A percentile compares a stretch with the other conserved stretches of the same genome.
Conservation (phyloP, 2,888 invertebrate species). For the Drosophila helvetica region DNA sequence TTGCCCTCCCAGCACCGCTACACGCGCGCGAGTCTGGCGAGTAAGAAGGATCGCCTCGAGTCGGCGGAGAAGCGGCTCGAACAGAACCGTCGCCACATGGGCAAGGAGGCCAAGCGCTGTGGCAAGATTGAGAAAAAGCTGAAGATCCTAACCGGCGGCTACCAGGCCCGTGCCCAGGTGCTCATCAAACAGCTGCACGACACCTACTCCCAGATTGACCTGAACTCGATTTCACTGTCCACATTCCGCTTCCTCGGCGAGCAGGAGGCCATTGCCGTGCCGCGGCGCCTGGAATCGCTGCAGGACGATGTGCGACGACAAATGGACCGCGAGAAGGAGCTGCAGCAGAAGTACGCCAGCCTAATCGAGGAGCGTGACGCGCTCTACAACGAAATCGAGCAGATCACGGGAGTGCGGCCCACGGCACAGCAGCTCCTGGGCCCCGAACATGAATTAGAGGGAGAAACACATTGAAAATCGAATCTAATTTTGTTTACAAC, state of each 20-base stretch:
- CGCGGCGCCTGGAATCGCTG: slow-evolving; percentile 94
- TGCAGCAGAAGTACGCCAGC: slow-evolving; percentile 93
- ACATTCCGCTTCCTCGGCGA: slow-evolving; percentile 95
- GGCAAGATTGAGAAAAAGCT: slow-evolving; percentile 99
- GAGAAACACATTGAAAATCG: background rate
- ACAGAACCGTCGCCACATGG: slow-evolving; percentile 97
- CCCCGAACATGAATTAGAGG: slow-evolving; percentile 13
- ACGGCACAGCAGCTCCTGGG: slow-evolving; percentile 41
- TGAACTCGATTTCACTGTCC: slow-evolving; percentile 93
- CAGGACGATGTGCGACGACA: slow-evolving; percentile 97
- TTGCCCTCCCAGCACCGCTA: slow-evolving; percentile 96
- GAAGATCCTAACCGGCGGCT: slow-evolving; percentile 96
- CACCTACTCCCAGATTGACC: slow-evolving; percentile 95
- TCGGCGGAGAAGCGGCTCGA: slow-evolving; percentile 96
- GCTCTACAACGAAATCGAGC: slow-evolving; percentile 58
- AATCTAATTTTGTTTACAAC: background rate
- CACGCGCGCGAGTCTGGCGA: slow-evolving; percentile 96
- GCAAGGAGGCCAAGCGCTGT: slow-evolving; percentile 97
- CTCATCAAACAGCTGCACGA: slow-evolving; percentile 94
- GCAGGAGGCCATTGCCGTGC: slow-evolving; percentile 95
- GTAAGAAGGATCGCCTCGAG: slow-evolving; percentile 97
- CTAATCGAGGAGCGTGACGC: slow-evolving; percentile 87
- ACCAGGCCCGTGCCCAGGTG: slow-evolving; percentile 92
- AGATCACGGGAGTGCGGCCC: slow-evolving; percentile 55
- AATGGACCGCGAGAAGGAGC: slow-evolving; percentile 93